Conservation (phyloP, 2,888 invertebrate genomes). For the Papilio demoleus region DNA sequence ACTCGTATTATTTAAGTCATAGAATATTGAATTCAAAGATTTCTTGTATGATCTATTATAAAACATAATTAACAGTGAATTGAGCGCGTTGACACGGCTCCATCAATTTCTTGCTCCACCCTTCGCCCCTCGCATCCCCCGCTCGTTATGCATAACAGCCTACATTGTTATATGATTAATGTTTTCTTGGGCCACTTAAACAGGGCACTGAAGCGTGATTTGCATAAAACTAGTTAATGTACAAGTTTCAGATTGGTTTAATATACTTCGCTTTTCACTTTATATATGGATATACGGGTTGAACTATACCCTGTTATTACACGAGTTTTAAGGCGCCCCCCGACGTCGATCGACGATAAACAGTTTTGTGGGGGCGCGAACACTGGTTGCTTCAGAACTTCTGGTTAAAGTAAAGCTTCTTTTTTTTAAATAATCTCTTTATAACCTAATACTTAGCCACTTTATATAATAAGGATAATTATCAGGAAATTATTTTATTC, state of each 20-base stretch:
- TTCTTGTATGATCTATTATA: conserved; percentile 45
- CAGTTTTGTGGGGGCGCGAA: conserved; percentile 46
- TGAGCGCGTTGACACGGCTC: conserved; percentile 71
- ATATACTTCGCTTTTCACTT: conserved; percentile 39
- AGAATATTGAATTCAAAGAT: conserved; percentile 39
- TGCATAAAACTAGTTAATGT: conserved; percentile 79
- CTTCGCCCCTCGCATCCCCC: conserved; percentile 50
- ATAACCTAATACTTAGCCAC: too few relatives aligned
- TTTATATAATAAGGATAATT: too few relatives aligned
- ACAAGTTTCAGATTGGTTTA: conserved; percentile 58
- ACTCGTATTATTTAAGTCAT: conserved; percentile 27
- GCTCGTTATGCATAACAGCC: conserved; percentile 66
- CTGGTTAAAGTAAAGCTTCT: too few relatives aligned
- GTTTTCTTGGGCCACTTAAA: conserved; percentile 69
- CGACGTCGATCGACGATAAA: conserved; percentile 47
- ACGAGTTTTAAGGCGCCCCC: conserved; percentile 44
- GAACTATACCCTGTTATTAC: conserved; percentile 46
- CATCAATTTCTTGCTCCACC: conserved; percentile 71
- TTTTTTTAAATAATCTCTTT: too few relatives aligned
- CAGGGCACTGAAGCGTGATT: conserved; percentile 72
- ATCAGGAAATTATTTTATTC: too few relatives aligned
- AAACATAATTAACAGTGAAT: conserved; percentile 74
- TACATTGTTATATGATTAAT: conserved; percentile 81
- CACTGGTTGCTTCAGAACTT: conserved; percentile 43
- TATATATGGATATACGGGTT: conserved; percentile 42